Base-by-base conservation (phyloP, 2,113 vertebrate genomes). In the Siphamia tubifer region DNA sequence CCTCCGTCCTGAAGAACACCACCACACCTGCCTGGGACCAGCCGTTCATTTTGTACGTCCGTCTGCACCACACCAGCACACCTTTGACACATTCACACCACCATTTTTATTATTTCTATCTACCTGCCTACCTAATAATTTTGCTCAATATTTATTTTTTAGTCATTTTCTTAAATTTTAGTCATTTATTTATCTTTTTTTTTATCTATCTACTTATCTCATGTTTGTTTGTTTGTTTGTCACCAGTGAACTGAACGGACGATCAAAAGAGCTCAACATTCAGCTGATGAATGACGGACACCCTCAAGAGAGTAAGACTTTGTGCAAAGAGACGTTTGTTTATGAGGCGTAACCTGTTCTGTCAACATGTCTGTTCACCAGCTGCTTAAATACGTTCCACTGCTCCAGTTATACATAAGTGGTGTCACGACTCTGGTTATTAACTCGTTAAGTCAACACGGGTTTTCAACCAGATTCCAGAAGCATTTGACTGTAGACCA, bases 21-120 rank as follows among this genome's bases (percentile, higher is more conserved):
- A 36, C 77, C 5, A 91, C 68, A 77, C 93, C 92, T 63, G 68
- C 83, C 19, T 98, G 97, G 96, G 95, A 96, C 25, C 96, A 96
- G 71, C 95, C 96, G 0, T 95, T 99, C 83, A 90, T 94, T 63
- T 98, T 99, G 98, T 98, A 91, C 92, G 96, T 94, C 24, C 52
- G n/a, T 5, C n/a, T n/a, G n/a, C n/a, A n/a, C n/a, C n/a, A n/a
- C n/a, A 21, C 34, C 3, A 0, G 1, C 0, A 20, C 16, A 11
- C 9, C 7, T 34, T 24, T 13, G 2, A 15, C 31, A 31, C 35
- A 2, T 1, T 34, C 19, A 19, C 39, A 0, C n/a, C n/a, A n/a
- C n/a, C n/a, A n/a, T n/a, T n/a, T n/a, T n/a, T n/a, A n/a, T n/a
- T n/a, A n/a, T n/a, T n/a, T n/a, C n/a, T n/a, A n/a, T n/a, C n/a